Conservation (phyloP, 2,888 invertebrate species). For the Leptinotarsa peninsularis region DNA sequence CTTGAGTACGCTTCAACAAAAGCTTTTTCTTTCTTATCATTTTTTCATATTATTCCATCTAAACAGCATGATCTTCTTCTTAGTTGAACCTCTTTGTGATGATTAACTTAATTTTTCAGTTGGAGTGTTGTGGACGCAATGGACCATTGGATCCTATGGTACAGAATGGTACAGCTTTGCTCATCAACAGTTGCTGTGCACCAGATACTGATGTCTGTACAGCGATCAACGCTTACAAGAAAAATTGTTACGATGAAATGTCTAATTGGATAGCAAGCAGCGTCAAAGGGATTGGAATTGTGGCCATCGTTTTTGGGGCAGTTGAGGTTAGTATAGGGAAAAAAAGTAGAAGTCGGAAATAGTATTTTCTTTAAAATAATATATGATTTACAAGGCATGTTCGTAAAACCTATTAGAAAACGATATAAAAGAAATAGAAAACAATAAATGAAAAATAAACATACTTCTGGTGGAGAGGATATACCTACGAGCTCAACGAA, state of each 20-base stretch:
- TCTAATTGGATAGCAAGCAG: neutral
- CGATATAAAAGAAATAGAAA: neutral
- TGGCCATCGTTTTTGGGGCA: conserved; percentile 20
- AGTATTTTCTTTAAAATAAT: no score
- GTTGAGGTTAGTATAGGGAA: conserved; percentile 20
- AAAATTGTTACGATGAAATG: conserved; percentile 4
- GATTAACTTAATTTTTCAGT: neutral
- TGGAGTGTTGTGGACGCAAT: conserved; percentile 27
- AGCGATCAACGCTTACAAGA: neutral
- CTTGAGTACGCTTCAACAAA: no score
- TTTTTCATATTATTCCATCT: neutral
- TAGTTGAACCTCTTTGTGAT: neutral
- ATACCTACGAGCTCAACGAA: no score
- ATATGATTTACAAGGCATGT: no score
- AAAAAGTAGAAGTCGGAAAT: no score
- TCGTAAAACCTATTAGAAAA: no score
- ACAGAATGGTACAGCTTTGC: neutral
- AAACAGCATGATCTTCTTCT: neutral
- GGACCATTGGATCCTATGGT: conserved; percentile 1
- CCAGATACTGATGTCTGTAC: neutral
- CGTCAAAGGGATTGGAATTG: conserved; percentile 14
- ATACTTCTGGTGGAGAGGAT: no score
- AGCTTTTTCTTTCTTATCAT: no score
- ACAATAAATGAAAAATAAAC: no score
- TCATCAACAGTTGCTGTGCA: conserved; percentile 31